Evolutionary conservation across 2,888 invertebrate species (phyloP), one percentile per base, ranked within the genome.

Genomic region (Idaea dimidiata): DNA sequence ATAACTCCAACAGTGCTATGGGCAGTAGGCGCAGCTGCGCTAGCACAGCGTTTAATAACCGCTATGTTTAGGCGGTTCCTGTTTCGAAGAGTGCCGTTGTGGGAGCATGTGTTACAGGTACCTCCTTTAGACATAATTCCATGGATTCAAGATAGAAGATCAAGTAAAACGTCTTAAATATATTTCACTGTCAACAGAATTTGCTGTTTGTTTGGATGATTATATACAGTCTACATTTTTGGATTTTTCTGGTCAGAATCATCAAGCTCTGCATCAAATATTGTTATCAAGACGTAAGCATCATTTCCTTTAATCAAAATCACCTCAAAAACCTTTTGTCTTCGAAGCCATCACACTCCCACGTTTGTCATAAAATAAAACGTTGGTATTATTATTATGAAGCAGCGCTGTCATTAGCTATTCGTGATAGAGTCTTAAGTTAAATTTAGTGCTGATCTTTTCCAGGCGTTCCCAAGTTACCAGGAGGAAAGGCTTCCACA

Each of bases 151-250:
- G 33, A 7, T 33, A 14, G 3, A 8, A 10, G 8, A 10, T 43
- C 10, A 43, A 10, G 14, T 43, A 14, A 0, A 43, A 43, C 6
- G 10, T 14, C 43, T 14, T 24, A 24, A 24, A 24, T 24, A 24
- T 59, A 62, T 17, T 59, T 53, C 14, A 18, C 16, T 24, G 18
- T 62, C 80, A 78, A 0, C 83, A 92, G 92, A 82, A 90, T 66
- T 77, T 91, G 16, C 76, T 92, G 16, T 91, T 89, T 74, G 66
- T 88, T 33, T 92, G 92, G 92, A 84, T 91, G 85, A 80, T 92
- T 64, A 84, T 91, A 66, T 91, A 91, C 83, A 89, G 91, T 70
- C 77, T 91, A 0, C 86, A 90, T 69, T 90, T 91, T 72, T 92
- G 92, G 92, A 69, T 74, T 31, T 69, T 87, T 58, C 69, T 89